A percentile compares a stretch with the other conserved stretches of the same genome.
These are phyloP conservation scores for Spodoptera frugiperda DNA, from an alignment of 1,140 invertebrate species.

Conservation along the genomic window DNA sequence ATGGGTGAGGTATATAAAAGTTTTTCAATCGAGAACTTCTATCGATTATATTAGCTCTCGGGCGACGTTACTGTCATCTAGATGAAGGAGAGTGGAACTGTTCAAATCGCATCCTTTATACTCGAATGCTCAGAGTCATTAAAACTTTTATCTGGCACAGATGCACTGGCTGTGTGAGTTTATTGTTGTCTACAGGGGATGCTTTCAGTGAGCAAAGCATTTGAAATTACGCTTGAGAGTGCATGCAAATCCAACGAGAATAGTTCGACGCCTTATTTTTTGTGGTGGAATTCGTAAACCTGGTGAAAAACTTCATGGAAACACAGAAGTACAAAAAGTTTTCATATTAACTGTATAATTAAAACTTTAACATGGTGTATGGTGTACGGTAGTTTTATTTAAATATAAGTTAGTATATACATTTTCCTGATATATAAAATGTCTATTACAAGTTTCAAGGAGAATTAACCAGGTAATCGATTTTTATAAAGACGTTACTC, in stretches of 20 bases:
- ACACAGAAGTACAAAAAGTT: neutral
- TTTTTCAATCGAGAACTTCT: slow-evolving; percentile 57
- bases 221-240: slow-evolving; percentile 55
- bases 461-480: too few species aligned
- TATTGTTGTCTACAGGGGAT: slow-evolving; percentile 57
- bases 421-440: too few species aligned
- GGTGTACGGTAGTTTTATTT: too few species aligned
- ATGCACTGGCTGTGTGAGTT: slow-evolving; percentile 56
- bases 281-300: slow-evolving; percentile 3
- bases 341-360: neutral
- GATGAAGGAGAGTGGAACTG: slow-evolving; percentile 48
- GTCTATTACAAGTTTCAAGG: too few species aligned
- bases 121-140: slow-evolving; percentile 60
- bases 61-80: slow-evolving; percentile 48
- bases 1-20: slow-evolving; percentile 46
- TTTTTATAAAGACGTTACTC: neutral
- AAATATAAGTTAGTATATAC: too few species aligned
- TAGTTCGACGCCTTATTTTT: slow-evolving; percentile 42
- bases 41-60: slow-evolving; percentile 50
- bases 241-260: slow-evolving; percentile 49
- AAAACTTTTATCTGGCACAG: slow-evolving; percentile 67
- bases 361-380: neutral
- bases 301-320: neutral
- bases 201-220: slow-evolving; percentile 57
- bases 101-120: slow-evolving; percentile 51